A percentile compares a stretch with the other conserved stretches of the same genome.
phyloP scores from a whole-genome alignment of 2,797 vertebrate species.

The Streptopelia turtur region DNA sequence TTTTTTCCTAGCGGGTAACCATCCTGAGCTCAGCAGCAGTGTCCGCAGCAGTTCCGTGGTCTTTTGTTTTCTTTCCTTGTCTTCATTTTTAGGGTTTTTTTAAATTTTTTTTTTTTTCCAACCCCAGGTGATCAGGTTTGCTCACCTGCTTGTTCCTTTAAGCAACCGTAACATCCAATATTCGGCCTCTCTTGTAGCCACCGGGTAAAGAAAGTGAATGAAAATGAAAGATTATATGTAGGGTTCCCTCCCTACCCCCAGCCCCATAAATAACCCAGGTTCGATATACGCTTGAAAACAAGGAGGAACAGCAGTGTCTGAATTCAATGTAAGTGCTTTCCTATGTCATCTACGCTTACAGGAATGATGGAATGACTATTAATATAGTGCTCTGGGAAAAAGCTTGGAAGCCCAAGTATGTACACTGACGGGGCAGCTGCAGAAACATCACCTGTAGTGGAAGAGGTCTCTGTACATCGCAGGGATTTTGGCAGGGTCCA shows the following conservation, averaged over 20 bases:
- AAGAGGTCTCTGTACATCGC: constrained; percentile 93
- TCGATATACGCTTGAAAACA: constrained; percentile 70
- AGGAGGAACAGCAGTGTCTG: constrained; percentile 68
- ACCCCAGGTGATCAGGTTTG: not conserved
- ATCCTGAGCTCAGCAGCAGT: constrained; percentile 53
- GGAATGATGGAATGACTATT: constrained; percentile 70
- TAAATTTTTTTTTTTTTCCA: not conserved
- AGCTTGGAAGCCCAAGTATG: constrained; percentile 66
- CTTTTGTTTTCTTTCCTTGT: constrained; percentile 48
- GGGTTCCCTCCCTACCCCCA: constrained; percentile 25
- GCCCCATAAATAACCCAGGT: constrained; percentile 70
- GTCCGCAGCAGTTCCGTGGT: constrained; percentile 23
- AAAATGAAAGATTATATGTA: constrained; percentile 60
- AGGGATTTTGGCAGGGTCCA: constrained; percentile 95
- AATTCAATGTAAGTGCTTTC: constrained; percentile 70
- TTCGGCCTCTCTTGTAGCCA: constrained; percentile 54
- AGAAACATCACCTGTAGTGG: constrained; percentile 92
- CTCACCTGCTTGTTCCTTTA: constrained; percentile 51
- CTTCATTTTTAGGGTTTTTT: not conserved
- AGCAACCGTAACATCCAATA: not conserved
- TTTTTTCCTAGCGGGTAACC: constrained; percentile 69
- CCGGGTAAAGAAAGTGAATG: constrained; percentile 55
- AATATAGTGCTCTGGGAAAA: constrained; percentile 68
- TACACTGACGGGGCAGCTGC: constrained; percentile 49
- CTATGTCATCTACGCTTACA: constrained; percentile 68